Evolutionary conservation across 2,113 vertebrate species (phyloP).

Genomic region (Xenotilapia flavipinnis): DNA sequence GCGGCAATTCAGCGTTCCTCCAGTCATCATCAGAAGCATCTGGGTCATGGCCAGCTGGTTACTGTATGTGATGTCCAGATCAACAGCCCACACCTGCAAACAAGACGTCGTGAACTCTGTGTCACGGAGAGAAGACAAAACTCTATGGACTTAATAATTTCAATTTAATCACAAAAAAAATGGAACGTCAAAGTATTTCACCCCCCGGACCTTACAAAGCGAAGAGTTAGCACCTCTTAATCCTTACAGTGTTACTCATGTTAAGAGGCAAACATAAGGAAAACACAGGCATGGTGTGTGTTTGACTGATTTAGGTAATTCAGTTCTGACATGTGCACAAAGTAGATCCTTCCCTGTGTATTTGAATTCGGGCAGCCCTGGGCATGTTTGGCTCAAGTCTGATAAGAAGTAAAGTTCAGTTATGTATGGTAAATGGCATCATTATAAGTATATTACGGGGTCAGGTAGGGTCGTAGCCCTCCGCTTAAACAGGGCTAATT

Average conservation of each 20-base stretch:
- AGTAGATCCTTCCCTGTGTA: slow-evolving; percentile 7
- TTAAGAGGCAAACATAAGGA: slow-evolving; percentile 8
- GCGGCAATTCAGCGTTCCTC: slow-evolving; percentile 76
- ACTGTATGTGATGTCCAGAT: slow-evolving; percentile 84
- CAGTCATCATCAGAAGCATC: slow-evolving; percentile 78
- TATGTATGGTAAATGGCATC: slow-evolving; percentile 92
- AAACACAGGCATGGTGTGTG: not conserved
- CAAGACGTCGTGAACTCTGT: not conserved
- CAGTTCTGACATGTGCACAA: slow-evolving; percentile 21
- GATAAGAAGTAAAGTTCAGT: slow-evolving; percentile 76
- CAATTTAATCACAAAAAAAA: slow-evolving; percentile 31
- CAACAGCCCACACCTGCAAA: slow-evolving; percentile 85
- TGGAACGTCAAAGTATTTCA: slow-evolving; percentile 8
- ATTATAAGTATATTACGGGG: slow-evolving; percentile 99
- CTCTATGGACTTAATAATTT: not conserved
- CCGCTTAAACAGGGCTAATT: slow-evolving; percentile 97
- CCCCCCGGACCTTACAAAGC: not conserved
- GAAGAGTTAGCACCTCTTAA: slow-evolving; percentile 13
- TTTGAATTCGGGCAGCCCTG: slow-evolving; percentile 20
- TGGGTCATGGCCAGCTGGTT: slow-evolving; percentile 88
- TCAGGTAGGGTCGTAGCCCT: slow-evolving; percentile 87
- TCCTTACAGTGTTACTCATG: slow-evolving; percentile 8
- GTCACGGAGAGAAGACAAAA: slow-evolving; percentile 6
- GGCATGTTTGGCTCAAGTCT: slow-evolving; percentile 44
- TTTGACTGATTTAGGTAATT: slow-evolving; percentile 27